Conservation (phyloP, 2,797 vertebrate species). For the Megaceryle alcyon region DNA sequence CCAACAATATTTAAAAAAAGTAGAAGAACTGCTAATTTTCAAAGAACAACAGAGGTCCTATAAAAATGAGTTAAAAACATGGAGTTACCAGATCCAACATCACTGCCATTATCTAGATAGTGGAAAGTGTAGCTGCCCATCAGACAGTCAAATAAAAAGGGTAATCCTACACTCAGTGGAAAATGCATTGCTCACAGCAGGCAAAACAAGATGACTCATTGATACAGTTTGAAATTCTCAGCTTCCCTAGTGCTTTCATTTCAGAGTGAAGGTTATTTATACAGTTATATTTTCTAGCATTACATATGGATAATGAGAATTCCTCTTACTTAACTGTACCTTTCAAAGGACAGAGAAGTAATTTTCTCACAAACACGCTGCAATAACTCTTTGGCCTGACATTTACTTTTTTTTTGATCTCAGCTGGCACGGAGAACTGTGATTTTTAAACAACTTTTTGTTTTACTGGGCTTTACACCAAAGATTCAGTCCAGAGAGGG, state of each 20-base stretch:
- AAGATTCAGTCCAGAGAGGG: constrained; percentile 29
- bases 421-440: not conserved
- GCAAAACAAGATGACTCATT: constrained; percentile 62
- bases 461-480: constrained; percentile 46
- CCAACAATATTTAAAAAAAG: not conserved
- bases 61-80: not conserved
- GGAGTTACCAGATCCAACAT: not conserved
- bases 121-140: not conserved
- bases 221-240: constrained; percentile 34
- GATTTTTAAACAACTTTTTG: constrained; percentile 46
- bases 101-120: not conserved
- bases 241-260: constrained; percentile 31
- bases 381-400: constrained; percentile 44
- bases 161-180: not conserved
- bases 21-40: not conserved
- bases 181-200: constrained; percentile 1
- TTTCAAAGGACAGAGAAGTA: constrained; percentile 38
- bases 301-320: constrained; percentile 57
- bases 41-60: not conserved
- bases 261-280: constrained; percentile 45
- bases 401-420: constrained; percentile 48
- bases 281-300: constrained; percentile 28
- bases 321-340: constrained; percentile 59
- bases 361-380: constrained; percentile 39
- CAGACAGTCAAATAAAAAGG: not conserved